Conservation (phyloP, 2,113 vertebrate species). For the Ailurus styani region DNA sequence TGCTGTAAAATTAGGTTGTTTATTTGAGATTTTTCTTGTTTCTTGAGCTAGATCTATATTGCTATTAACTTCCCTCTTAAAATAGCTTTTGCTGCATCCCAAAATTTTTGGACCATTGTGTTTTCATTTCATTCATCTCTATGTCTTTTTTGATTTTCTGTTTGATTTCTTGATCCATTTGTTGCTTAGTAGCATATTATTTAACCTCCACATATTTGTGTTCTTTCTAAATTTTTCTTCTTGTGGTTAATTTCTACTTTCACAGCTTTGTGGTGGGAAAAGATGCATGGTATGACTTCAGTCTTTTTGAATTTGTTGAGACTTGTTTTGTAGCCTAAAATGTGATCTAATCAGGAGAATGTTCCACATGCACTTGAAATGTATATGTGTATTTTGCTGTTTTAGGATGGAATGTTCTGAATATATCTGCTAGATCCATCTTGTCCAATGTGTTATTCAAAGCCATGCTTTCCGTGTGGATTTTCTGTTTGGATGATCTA, state of each 20-base stretch:
- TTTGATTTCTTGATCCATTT: not conserved
- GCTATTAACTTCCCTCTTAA: not conserved
- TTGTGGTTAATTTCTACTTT: not conserved
- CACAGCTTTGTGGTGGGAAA: not conserved
- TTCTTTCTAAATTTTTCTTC: not conserved
- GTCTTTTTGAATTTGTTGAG: not conserved
- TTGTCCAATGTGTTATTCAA: not conserved
- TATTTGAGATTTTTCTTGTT: not conserved
- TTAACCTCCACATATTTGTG: not conserved
- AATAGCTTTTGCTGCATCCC: not conserved
- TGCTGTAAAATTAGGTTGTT: not conserved
- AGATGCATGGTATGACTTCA: not conserved
- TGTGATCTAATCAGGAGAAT: not conserved
- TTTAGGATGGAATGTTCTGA: not conserved
- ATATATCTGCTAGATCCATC: not conserved
- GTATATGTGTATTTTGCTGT: not conserved
- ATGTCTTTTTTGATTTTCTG: not conserved
- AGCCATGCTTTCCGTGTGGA: not conserved
- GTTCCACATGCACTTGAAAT: not conserved
- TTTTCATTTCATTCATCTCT: not conserved
- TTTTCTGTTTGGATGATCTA: not conserved
- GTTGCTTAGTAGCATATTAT: not conserved
- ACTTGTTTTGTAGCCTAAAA: not conserved
- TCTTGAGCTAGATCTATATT: not conserved
- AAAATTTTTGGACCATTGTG: not conserved